Percentiles rank a stretch among this genome's conserved stretches.
phyloP scores from a whole-genome alignment of 2,113 vertebrate species.

The Vidua chalybeata region DNA sequence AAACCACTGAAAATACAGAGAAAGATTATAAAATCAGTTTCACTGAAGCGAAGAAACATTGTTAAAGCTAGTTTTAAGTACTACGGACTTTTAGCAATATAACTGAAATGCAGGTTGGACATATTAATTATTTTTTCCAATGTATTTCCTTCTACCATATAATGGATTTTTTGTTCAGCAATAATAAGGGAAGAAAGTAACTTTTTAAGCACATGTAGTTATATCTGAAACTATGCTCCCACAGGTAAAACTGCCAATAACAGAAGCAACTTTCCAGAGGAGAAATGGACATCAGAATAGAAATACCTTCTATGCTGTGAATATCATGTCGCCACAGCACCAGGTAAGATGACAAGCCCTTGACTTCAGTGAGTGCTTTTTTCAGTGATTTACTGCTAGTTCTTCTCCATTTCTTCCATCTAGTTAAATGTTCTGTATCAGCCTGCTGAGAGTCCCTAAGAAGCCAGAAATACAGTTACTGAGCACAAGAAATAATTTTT shows the following conservation, averaged over 20 bases:
- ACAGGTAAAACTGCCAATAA: neutral
- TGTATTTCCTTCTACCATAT: neutral
- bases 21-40: slow-evolving; percentile 5
- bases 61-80: neutral
- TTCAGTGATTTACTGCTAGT: slow-evolving; percentile 73
- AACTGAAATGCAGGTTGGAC: neutral
- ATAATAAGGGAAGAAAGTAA: neutral
- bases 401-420: slow-evolving; percentile 79
- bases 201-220: neutral
- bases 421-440: slow-evolving; percentile 49
- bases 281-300: neutral
- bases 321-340: slow-evolving; percentile 88
- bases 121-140: neutral
- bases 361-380: slow-evolving; percentile 70
- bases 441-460: slow-evolving; percentile 63
- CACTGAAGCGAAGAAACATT: neutral
- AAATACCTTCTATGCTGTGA: slow-evolving; percentile 80
- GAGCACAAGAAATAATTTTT: neutral
- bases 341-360: slow-evolving; percentile 72
- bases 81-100: neutral
- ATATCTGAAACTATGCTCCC: neutral
- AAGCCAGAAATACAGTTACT: neutral
- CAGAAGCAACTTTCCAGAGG: neutral
- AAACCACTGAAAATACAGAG: neutral
- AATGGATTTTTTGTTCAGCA: neutral